Conservation (phyloP, 2,888 invertebrate genomes). For the Cyclophora punctaria region DNA sequence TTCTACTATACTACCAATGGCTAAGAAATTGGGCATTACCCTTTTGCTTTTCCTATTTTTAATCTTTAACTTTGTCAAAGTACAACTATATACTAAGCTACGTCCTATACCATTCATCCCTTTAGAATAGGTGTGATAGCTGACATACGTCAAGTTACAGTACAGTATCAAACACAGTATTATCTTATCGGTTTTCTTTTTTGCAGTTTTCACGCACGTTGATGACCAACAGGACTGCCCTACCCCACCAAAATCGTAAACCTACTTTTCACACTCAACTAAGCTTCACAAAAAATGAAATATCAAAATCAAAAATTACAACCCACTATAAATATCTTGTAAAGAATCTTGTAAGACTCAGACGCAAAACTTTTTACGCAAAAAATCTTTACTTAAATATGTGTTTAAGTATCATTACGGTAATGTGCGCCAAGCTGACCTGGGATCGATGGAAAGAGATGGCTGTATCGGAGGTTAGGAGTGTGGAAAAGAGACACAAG, state of each 20-base stretch:
- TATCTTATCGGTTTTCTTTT: not conserved
- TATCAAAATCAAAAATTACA: slow-evolving; percentile 12
- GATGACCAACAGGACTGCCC: slow-evolving; percentile 53
- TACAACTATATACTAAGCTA: no score
- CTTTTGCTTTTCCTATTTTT: no score
- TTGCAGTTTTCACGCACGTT: slow-evolving; percentile 53
- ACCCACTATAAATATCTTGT: slow-evolving; percentile 15
- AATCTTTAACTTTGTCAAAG: no score
- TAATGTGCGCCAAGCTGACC: slow-evolving; percentile 66
- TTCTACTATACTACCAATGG: no score
- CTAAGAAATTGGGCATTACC: no score
- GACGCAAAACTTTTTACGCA: slow-evolving; percentile 53
- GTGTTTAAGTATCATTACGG: slow-evolving; percentile 73
- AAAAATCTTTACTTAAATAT: slow-evolving; percentile 72
- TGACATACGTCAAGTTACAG: no score
- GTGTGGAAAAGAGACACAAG: slow-evolving; percentile 32
- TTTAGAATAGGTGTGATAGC: no score
- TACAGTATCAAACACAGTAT: no score
- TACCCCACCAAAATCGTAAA: not conserved
- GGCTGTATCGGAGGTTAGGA: slow-evolving; percentile 20
- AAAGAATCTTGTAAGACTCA: slow-evolving; percentile 26
- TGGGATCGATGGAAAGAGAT: slow-evolving; percentile 45
- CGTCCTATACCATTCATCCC: no score
- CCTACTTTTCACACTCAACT: slow-evolving; percentile 3
- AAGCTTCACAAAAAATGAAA: slow-evolving; percentile 1